Percentiles rank a stretch among this genome's conserved stretches.
These are phyloP conservation scores for Denticeps clupeoides DNA, from an alignment of 2,797 vertebrate genomes.

Conservation along the genomic window DNA sequence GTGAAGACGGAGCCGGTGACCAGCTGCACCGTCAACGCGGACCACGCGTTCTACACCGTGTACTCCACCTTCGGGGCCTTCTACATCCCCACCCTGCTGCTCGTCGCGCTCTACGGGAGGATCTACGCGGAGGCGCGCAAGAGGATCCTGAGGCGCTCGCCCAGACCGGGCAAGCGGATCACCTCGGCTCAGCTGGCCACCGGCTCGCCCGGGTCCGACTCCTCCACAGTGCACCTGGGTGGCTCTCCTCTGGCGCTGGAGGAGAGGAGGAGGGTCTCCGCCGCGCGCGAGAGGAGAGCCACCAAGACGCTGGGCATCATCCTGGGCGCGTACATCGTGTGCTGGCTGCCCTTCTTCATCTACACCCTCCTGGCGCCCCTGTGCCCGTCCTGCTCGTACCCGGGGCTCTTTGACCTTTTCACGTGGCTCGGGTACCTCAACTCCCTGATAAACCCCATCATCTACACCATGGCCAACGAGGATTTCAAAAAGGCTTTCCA, in stretches of 20 bases:
- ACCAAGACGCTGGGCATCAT: constrained; percentile 96
- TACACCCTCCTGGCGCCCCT: constrained; percentile 62
- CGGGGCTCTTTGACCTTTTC: constrained; percentile 91
- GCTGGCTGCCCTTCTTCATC: constrained; percentile 97
- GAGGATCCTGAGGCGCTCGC: constrained; percentile 86
- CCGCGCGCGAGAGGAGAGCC: constrained; percentile 88
- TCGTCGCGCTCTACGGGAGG: constrained; percentile 87
- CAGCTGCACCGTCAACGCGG: constrained; percentile 81
- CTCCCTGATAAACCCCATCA: constrained; percentile 94
- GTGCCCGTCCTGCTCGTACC: constrained; percentile 70
- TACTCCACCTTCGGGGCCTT: constrained; percentile 96
- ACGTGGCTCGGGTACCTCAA: constrained; percentile 96
- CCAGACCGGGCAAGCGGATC: constrained; percentile 79
- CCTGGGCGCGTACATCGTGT: constrained; percentile 93
- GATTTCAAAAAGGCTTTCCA: constrained; percentile 98
- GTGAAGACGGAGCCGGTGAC: constrained; percentile 79
- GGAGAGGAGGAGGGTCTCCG: constrained; percentile 92
- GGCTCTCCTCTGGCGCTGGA: constrained; percentile 84
- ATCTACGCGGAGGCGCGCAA: constrained; percentile 92
- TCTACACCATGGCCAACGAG: constrained; percentile 97
- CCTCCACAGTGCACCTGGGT: constrained; percentile 80
- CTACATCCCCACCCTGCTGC: constrained; percentile 90
- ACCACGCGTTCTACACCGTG: constrained; percentile 93
- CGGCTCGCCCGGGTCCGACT: constrained; percentile 77
- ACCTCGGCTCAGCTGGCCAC: constrained; percentile 81